These are phyloP conservation scores for Lepidochrysops patricia DNA, from an alignment of 2,888 invertebrate genomes.

Conservation along the genomic window DNA sequence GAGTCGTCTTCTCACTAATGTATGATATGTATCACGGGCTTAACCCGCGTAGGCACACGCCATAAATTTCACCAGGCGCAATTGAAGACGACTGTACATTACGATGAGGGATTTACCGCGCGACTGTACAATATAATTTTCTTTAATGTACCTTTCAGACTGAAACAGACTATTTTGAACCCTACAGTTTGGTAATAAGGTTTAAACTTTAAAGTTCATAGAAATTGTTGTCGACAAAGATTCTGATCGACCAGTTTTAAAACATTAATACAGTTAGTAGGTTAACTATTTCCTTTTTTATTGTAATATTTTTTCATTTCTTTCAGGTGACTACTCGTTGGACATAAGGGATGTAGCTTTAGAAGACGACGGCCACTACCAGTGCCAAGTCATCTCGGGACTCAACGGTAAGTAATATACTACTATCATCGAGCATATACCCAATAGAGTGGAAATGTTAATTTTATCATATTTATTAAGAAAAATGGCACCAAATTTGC, in stretches of 20 bases:
- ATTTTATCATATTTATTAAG: too few species aligned
- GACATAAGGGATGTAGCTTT: constrained; percentile 92
- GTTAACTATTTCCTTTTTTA: neutral
- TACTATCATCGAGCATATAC: neutral
- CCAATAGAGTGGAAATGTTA: too few species aligned
- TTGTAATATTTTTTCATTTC: constrained; percentile 10
- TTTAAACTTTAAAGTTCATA: too few species aligned
- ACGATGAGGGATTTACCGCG: constrained; percentile 3
- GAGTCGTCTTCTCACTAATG: neutral
- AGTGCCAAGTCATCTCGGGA: constrained; percentile 94
- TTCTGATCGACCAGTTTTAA: too few species aligned
- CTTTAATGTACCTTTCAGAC: neutral
- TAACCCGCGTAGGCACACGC: neutral
- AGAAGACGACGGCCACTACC: constrained; percentile 94
- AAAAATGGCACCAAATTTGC: too few species aligned
- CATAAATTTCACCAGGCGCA: neutral
- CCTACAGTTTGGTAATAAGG: neutral
- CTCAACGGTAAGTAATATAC: constrained; percentile 63
- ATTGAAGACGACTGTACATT: neutral
- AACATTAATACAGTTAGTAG: neutral
- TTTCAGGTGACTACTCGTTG: constrained; percentile 90
- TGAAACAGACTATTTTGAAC: neutral
- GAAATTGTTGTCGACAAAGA: too few species aligned
- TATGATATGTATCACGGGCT: neutral
- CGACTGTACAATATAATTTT: neutral